A percentile compares a stretch with the other conserved stretches of the same genome.
Evolutionary conservation across 2,888 invertebrate species (phyloP).

Genomic region (Lordiphosa andalusiaca): DNA sequence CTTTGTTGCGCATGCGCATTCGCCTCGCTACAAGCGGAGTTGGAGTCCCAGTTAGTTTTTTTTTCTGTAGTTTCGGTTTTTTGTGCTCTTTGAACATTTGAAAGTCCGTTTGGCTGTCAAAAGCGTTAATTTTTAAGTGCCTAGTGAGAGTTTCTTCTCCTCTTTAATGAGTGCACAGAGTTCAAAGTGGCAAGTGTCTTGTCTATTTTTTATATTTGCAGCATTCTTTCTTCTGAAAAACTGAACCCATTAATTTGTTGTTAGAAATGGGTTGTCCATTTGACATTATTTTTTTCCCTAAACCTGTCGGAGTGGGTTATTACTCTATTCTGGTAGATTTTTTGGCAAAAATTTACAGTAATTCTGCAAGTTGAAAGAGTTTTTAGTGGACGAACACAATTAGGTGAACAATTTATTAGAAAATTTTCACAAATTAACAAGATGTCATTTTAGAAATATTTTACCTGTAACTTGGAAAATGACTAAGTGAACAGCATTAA

Average conservation of each 20-base stretch:
- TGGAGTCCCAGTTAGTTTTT: conserved; percentile 7
- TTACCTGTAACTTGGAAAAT: too few relatives aligned
- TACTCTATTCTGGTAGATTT: conserved; percentile 12
- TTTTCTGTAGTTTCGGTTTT: conserved; percentile 19
- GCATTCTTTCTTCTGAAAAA: conserved; percentile 50
- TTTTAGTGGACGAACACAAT: neutral
- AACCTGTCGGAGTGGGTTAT: conserved; percentile 24
- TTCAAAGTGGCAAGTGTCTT: conserved; percentile 67
- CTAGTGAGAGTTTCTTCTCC: conserved; percentile 65
- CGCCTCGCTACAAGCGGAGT: conserved; percentile 43
- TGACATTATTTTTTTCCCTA: conserved; percentile 31
- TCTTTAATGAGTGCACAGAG: conserved; percentile 65
- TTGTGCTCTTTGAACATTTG: conserved; percentile 57
- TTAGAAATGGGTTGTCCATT: conserved; percentile 41
- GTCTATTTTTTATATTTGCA: conserved; percentile 70
- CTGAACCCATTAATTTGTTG: conserved; percentile 65
- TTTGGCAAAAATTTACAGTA: conserved; percentile 1
- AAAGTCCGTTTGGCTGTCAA: conserved; percentile 75
- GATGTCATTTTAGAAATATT: neutral
- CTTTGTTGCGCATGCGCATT: conserved; percentile 63
- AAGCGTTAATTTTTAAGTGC: conserved; percentile 76
- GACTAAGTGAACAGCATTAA: too few relatives aligned
- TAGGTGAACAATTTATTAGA: neutral
- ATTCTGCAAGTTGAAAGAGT: neutral
- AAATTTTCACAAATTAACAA: neutral